A percentile compares a stretch with the other conserved stretches of the same genome.
These are phyloP conservation scores for Alcis repandata DNA, from an alignment of 2,888 invertebrate genomes.

Conservation along the genomic window DNA sequence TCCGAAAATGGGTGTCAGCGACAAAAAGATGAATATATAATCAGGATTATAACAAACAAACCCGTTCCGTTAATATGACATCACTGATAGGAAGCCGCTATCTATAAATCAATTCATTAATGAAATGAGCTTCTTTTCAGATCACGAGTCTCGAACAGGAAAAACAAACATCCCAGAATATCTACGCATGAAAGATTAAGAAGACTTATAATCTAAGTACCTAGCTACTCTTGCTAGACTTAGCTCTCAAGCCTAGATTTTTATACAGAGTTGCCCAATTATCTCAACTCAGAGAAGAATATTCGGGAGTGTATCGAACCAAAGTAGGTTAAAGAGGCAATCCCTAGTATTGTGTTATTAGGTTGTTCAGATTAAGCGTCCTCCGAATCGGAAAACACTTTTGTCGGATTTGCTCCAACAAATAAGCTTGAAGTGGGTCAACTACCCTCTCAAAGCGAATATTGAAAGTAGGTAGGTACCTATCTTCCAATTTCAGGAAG, in stretches of 20 bases:
- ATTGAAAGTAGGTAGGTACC: not conserved
- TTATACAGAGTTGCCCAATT: not conserved
- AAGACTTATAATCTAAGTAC: too few relatives aligned
- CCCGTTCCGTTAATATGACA: conserved; percentile 36
- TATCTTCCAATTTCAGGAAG: not conserved
- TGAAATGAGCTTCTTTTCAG: conserved; percentile 2
- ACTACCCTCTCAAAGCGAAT: not conserved
- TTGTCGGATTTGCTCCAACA: not conserved
- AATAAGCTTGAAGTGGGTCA: not conserved
- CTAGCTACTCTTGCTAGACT: too few relatives aligned
- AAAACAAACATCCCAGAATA: not conserved
- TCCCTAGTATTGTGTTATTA: conserved; percentile 1
- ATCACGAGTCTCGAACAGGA: too few relatives aligned
- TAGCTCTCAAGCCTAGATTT: too few relatives aligned
- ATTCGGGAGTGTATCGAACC: not conserved
- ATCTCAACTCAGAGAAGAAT: not conserved
- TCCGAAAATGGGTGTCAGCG: conserved; percentile 37
- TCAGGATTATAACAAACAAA: conserved; percentile 30
- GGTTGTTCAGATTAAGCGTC: not conserved
- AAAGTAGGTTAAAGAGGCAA: not conserved
- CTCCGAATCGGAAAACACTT: not conserved
- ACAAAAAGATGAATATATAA: conserved; percentile 43
- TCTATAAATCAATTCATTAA: conserved; percentile 7
- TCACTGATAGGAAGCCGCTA: conserved; percentile 25
- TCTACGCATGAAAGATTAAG: too few relatives aligned